Evolutionary conservation across 2,113 vertebrate genomes (phyloP).

Genomic region (Macaca mulatta): DNA sequence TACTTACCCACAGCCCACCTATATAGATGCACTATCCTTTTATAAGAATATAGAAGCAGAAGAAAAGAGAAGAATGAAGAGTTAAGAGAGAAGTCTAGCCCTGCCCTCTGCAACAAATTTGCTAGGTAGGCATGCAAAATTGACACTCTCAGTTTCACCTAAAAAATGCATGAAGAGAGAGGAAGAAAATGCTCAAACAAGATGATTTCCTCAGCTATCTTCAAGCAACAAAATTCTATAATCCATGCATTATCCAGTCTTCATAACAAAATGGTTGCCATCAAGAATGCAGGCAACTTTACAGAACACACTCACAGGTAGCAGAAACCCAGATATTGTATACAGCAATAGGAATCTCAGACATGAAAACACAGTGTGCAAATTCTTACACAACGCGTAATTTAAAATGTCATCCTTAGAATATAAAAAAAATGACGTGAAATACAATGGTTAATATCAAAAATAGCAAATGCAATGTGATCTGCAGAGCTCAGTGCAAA

Average conservation of each 20-base stretch:
- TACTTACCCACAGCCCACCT: neutral
- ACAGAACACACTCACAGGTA: neutral
- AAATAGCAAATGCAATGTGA: slow-evolving; percentile 58
- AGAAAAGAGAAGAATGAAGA: neutral
- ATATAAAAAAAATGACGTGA: slow-evolving; percentile 28
- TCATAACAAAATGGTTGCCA: neutral
- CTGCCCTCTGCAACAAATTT: neutral
- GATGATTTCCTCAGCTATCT: neutral
- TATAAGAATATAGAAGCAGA: neutral
- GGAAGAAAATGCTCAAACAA: neutral
- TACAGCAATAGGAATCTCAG: neutral
- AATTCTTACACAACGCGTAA: slow-evolving; percentile 27
- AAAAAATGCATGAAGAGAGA: neutral
- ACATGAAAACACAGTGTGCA: slow-evolving; percentile 34
- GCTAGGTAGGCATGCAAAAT: neutral
- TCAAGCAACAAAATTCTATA: neutral
- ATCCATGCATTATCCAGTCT: neutral
- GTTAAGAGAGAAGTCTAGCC: neutral
- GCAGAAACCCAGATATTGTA: neutral
- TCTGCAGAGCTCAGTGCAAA: slow-evolving; percentile 59
- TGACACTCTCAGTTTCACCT: neutral
- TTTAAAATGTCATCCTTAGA: slow-evolving; percentile 37
- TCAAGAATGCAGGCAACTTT: neutral
- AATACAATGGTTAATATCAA: slow-evolving; percentile 57
- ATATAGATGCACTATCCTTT: neutral